Base-by-base conservation (phyloP, 2,113 vertebrate species). In the Eurypyga helias region DNA sequence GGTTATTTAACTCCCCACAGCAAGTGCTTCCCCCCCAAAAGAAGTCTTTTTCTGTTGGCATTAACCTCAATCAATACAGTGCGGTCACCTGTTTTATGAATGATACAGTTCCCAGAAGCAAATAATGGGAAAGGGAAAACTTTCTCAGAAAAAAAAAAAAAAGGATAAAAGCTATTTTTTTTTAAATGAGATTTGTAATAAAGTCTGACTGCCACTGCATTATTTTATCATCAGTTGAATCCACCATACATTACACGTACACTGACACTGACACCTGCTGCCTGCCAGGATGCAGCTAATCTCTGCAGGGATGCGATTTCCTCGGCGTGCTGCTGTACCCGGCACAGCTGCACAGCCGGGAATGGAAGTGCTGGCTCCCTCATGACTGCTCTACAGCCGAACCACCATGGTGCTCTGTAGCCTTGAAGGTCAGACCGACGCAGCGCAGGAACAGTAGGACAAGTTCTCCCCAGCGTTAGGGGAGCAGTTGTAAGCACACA, bases 391-490 rank as follows among this genome's bases (percentile, higher is more conserved):
- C 26, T 60, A 86, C 55, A 41, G 11, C 23, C 2, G 6, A 82
- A 29, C 10, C 48, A 31, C 71, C 15, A 7, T 55, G 67, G 71
- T 29, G 19, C 29, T 83, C 70, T 6, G 19, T 13, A 26, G 60
- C 26, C 46, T 43, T 65, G 85, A 95, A 97, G 95, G 87, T 79
- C 92, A 91, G 29, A 62, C 41, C 54, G 38, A 71, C 19, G n/a
- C 38, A 36, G 4, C 1, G 34, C 34, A 69, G 13, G 7, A 77
- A 76, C 21, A 17, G 29, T 7, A 83, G 71, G 29, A 66, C 34
- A 83, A 77, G 51, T 1, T 89, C 36, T 52, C 24, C 34, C 25
- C 31, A 28, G 4, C 2, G 0, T 9, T 28, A 31, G 28, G 52
- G 57, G 12, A n/a, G 21, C 34, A 43, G 13, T 5, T 45, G 26